Conservation (phyloP, 2,797 vertebrate species). For the Lemur catta region DNA sequence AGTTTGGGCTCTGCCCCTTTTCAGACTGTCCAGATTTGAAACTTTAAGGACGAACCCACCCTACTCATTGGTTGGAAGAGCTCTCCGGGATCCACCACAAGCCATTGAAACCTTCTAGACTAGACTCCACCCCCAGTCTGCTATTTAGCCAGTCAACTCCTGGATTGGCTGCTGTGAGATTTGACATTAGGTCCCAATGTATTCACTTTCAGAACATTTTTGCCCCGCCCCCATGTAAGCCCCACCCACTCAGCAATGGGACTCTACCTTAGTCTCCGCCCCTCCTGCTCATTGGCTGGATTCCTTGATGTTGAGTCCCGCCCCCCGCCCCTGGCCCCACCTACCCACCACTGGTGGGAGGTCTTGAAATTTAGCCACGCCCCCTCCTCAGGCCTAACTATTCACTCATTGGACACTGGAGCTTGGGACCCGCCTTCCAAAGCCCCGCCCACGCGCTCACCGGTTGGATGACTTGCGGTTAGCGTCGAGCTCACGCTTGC, state of each 20-base stretch:
- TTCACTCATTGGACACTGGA: neutral
- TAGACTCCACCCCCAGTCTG: neutral
- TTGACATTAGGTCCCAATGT: neutral
- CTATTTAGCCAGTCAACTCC: neutral
- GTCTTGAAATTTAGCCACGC: conserved; percentile 84
- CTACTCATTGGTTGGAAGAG: neutral
- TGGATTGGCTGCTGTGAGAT: neutral
- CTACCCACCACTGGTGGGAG: conserved; percentile 84
- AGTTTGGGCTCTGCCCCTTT: neutral
- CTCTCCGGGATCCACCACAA: neutral
- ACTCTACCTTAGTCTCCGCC: neutral
- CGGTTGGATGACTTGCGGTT: conserved; percentile 95
- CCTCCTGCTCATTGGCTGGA: neutral
- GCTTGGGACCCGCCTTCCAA: neutral
- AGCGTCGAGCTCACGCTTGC: conserved; percentile 94
- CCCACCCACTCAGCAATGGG: neutral
- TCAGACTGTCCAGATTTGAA: neutral
- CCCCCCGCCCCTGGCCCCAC: neutral
- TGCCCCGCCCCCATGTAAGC: neutral
- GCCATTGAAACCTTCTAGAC: neutral
- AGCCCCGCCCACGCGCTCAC: conserved; percentile 80
- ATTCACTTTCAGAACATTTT: neutral
- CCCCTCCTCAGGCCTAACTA: neutral
- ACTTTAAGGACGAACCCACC: neutral
- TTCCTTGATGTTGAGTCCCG: no score